Evolutionary conservation across 2,888 invertebrate species (phyloP), one percentile per base, ranked within the genome.

Genomic region (Stictocephala bisonia): DNA sequence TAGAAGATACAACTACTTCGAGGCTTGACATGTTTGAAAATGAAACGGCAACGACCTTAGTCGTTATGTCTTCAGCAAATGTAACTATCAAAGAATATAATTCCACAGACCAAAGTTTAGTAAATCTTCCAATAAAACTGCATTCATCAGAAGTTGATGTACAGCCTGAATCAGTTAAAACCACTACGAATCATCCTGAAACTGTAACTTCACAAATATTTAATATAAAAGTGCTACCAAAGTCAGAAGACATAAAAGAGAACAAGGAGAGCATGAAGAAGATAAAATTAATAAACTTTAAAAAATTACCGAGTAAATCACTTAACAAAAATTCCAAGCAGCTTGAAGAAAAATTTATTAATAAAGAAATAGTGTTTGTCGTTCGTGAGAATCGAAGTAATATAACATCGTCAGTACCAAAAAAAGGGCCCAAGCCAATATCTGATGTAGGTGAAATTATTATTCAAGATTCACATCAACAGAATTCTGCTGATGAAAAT

Each of bases 391-490:
- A 41, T 11, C n/a, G 26, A 7, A 64, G 44, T 26, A 64, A 64
- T 18, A 27, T 64, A 15, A 64, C 64, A n/a, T 64, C 64, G 1
- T 44, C 44, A 3, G 64, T 64, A 11, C 64, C 64, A 7, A 64
- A 64, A n/a, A 64, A 64, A 26, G 64, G 64, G 6, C 41, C 40
- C 9, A 64, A 20, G 64, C 60, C 40, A 3, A 24, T 64, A 15
- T 26, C 27, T 40, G 29, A 58, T 26, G 41, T 27, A 22, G 58
- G 56, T n/a, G 69, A 71, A 24, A 44, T 71, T 11, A 27, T 58
- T 9, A 71, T 48, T 9, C 70, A 58, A 58, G 70, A 44, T 40
- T 20, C 58, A n/a, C 22, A 69, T 26, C 70, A 41, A 56, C n/a
- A 35, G 40, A 7, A 26, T 9, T 13, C 15, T n/a, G n/a, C 26